A percentile compares a stretch with the other conserved stretches of the same genome.
Conservation (phyloP, 2,888 invertebrate species). For the Meteorus colon region DNA sequence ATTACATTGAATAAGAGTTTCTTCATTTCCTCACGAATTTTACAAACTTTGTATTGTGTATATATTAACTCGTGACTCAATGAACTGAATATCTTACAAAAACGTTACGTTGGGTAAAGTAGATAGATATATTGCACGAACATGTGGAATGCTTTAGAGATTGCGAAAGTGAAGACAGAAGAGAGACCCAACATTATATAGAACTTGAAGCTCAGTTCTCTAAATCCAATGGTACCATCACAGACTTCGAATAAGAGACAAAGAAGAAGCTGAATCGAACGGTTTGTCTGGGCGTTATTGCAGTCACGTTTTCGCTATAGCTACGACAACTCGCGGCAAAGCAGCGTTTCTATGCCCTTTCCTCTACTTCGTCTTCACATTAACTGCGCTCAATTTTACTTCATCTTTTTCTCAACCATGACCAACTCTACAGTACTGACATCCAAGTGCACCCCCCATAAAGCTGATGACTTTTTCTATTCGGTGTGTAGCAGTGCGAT, state of each 20-base stretch:
- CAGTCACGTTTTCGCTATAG: constrained; percentile 59
- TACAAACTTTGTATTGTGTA: background rate
- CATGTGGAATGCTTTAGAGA: constrained; percentile 19
- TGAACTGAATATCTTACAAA: background rate
- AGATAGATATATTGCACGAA: background rate
- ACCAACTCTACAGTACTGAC: background rate
- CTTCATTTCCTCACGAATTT: too few relatives aligned
- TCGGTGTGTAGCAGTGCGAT: background rate
- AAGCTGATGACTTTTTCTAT: constrained; percentile 4
- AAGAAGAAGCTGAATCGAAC: constrained; percentile 30
- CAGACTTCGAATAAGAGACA: constrained; percentile 36
- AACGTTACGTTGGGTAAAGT: constrained; percentile 19
- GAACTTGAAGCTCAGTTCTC: background rate
- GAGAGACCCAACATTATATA: constrained; percentile 18
- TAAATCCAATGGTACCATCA: constrained; percentile 35
- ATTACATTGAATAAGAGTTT: too few relatives aligned
- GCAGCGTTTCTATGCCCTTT: constrained; percentile 45
- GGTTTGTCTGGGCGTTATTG: constrained; percentile 54
- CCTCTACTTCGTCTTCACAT: constrained; percentile 57
- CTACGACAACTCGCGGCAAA: constrained; percentile 43
- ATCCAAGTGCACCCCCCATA: background rate
- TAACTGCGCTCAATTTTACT: constrained; percentile 59
- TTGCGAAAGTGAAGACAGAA: constrained; percentile 33
- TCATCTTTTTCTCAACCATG: constrained; percentile 25
- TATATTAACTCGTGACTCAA: background rate